These are phyloP conservation scores for Hypercompe scribonia DNA, from an alignment of 2,888 invertebrate species.

Conservation along the genomic window DNA sequence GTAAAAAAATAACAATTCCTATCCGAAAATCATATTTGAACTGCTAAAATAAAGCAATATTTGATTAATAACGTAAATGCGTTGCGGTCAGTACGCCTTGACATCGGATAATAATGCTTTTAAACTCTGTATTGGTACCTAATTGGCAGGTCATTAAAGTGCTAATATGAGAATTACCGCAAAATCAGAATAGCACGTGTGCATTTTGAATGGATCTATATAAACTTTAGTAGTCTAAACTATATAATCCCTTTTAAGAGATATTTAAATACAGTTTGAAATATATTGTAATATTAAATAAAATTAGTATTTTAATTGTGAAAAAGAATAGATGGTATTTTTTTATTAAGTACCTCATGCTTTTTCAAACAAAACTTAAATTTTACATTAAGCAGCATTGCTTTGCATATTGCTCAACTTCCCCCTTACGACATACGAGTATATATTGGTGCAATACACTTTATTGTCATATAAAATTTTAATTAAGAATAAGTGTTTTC, in stretches of 20 bases:
- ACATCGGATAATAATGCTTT: conserved; percentile 70
- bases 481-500: neutral
- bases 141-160: conserved; percentile 68
- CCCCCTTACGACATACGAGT: neutral
- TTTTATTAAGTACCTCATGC: neutral
- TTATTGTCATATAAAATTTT: neutral
- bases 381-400: no score
- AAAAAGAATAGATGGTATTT: no score
- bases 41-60: conserved; percentile 48
- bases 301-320: no score
- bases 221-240: neutral
- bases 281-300: no score
- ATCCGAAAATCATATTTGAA: conserved; percentile 27
- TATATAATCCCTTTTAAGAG: neutral
- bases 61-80: conserved; percentile 66
- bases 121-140: conserved; percentile 62
- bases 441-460: neutral
- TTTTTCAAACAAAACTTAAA: no score
- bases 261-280: neutral
- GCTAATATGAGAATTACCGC: conserved; percentile 25
- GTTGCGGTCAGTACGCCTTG: conserved; percentile 59
- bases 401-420: neutral
- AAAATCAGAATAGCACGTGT: conserved; percentile 8
- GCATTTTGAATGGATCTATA: neutral
- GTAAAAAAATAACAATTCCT: conserved; percentile 19